Percentiles rank a stretch among this genome's conserved stretches.
phyloP scores from a whole-genome alignment of 2,888 invertebrate species.

The Dioctria linearis region DNA sequence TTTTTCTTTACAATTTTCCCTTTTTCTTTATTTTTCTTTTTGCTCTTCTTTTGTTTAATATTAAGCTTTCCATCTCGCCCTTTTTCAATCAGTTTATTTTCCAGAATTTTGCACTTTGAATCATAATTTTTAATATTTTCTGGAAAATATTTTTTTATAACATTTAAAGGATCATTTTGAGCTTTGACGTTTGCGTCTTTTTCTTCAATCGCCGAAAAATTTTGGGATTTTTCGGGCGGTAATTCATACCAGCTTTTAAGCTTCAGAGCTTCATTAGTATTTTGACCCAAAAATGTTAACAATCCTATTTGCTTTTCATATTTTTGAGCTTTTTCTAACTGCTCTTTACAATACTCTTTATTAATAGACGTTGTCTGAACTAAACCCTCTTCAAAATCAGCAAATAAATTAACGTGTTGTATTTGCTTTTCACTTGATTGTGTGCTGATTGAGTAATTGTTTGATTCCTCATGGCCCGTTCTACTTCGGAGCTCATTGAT shows the following conservation, averaged over 20 bases:
- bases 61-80: conserved; percentile 7
- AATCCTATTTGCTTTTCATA: conserved; percentile 98
- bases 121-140: conserved; percentile 53
- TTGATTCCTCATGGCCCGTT: conserved; percentile 58
- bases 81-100: conserved; percentile 47
- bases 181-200: conserved; percentile 78
- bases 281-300: conserved; percentile 95
- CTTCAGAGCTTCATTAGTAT: conserved; percentile 88
- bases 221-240: conserved; percentile 68
- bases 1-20: conserved; percentile 62
- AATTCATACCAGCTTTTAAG: conserved; percentile 92
- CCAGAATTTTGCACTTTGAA: conserved; percentile 52
- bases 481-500: conserved; percentile 66
- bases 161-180: conserved; percentile 81
- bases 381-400: conserved; percentile 62
- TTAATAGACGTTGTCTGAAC: conserved; percentile 81
- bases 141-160: conserved; percentile 73
- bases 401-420: conserved; percentile 88
- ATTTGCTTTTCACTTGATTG: neutral
- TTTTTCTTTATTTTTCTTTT: conserved; percentile 29
- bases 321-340: conserved; percentile 92
- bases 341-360: conserved; percentile 89
- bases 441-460: neutral
- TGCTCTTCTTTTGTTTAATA: neutral
- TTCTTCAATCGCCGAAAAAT: conserved; percentile 70